Evolutionary conservation across 2,888 invertebrate species (phyloP), one percentile per base, ranked within the genome.

Genomic region (Phasia obesa): DNA sequence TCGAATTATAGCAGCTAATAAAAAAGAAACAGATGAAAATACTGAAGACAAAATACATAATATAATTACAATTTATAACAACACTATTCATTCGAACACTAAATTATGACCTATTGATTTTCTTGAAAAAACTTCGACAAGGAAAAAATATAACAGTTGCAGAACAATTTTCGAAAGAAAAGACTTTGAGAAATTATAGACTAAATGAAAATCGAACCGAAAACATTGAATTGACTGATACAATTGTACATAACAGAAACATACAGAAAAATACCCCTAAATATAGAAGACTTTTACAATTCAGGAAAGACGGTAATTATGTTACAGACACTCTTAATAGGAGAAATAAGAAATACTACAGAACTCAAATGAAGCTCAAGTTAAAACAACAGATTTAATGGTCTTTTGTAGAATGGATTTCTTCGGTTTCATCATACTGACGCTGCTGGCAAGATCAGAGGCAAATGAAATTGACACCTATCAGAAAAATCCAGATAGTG

Each of bases 291-390:
- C 31, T 57, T 7, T 31, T 31, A 27, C 27, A 27, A 27, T 27
- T 6, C 27, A 27, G 4, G 27, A 27, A 27, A 27, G 27, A 4
- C 4, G 3, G 31, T 31, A 31, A 57, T 57, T 57, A 57, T 17
- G 31, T 31, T 9, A 7, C 6, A 57, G 57, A 31, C 17, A 57
- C 9, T 31, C 27, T 27, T 19, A 31, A 57, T 55, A 25, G 13
- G 59, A 59, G 21, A 35, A 59, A 35, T 21, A 38, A 35, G 1
- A 59, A 38, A 59, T 59, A 59, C 17, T 59, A 35, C 38, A 60
- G 21, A 38, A 60, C 59, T 23, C 42, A 42, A 60, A 60, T 60
- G 59, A 42, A 57, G 17, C 35, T 19, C 31, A 57, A 17, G 17
- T 57, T 38, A 31, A 31, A 38, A 19, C 57, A 35, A 19, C 57